Evolutionary conservation across 1,140 invertebrate species (phyloP).

Genomic region (Frieseomelitta varia): DNA sequence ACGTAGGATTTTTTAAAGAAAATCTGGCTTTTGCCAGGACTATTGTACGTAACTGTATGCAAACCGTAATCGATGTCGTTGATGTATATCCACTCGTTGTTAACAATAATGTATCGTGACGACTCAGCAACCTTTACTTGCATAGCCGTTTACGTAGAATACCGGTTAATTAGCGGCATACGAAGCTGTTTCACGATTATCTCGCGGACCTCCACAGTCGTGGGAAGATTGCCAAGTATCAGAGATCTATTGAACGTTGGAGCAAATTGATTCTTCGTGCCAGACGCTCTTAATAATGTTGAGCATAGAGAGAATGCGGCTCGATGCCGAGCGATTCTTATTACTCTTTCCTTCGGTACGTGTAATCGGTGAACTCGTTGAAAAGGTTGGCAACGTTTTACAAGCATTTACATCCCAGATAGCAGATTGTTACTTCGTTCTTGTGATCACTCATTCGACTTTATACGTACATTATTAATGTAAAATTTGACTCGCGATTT

Average conservation of each 20-base stretch:
- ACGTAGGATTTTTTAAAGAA: neutral
- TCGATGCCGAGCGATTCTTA: neutral
- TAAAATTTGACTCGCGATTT: too few relatives aligned
- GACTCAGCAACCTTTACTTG: neutral
- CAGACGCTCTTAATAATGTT: constrained; percentile 35
- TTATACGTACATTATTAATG: too few relatives aligned
- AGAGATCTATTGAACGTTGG: constrained; percentile 26
- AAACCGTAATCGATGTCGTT: neutral
- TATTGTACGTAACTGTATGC: neutral
- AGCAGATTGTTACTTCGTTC: too few relatives aligned
- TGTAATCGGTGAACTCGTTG: neutral
- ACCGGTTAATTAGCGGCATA: constrained; percentile 24
- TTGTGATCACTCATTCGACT: too few relatives aligned
- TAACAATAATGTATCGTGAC: neutral
- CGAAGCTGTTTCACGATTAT: constrained; percentile 3
- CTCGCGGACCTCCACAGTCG: constrained; percentile 24
- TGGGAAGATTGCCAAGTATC: constrained; percentile 43
- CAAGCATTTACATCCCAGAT: neutral
- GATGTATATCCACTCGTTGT: neutral
- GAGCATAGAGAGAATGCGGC: constrained; percentile 2
- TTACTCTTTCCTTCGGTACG: neutral
- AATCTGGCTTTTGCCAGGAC: neutral
- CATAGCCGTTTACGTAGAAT: neutral
- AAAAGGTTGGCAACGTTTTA: neutral
- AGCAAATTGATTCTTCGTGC: constrained; percentile 39